Evolutionary conservation across 2,113 vertebrate species (phyloP), one percentile per base, ranked within the genome.

Genomic region (Cettia cetti): DNA sequence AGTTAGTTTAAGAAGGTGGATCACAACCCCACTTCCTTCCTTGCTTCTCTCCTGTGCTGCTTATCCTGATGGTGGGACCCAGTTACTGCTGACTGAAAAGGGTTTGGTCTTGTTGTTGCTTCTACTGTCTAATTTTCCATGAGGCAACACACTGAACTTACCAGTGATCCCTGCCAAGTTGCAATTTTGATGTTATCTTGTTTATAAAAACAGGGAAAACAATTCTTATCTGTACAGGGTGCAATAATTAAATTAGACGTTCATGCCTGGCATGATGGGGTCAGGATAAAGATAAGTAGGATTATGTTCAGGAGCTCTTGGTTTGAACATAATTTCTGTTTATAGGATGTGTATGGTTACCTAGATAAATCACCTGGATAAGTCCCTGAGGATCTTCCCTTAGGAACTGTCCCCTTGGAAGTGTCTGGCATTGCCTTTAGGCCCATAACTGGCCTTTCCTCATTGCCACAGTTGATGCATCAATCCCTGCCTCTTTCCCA

Each of bases 111-210:
- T 89, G 40, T 84, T 92, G 12, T 83, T 92, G 68, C 52, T 77
- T 89, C 76, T 86, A 57, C 70, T 78, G 40, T 70, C 65, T 91
- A 64, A 89, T 96, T 95, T 96, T 96, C 95, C 74, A 84, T 92
- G 74, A 96, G 79, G 92, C 90, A 96, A 94, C 26, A 39, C 30
- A 78, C 85, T 66, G 68, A 92, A 93, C 79, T 90, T 94, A 92
- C 28, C 81, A 76, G 78, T 87, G 79, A 91, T 77, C 27, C 21
- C 30, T 91, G 95, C 91, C 94, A 94, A 91, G 42, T 13, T 87
- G 82, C 94, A 92, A 79, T 93, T 92, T 89, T 89, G 95, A 97
- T 96, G 30, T 63, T 94, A 97, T 97, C 97, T 95, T 93, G 44
- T 91, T 97, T 97, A 94, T 91, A 83, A 95, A 96, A 86, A 26